Base-by-base conservation (phyloP, 2,888 invertebrate genomes). In the Gandaritis pyraliata region DNA sequence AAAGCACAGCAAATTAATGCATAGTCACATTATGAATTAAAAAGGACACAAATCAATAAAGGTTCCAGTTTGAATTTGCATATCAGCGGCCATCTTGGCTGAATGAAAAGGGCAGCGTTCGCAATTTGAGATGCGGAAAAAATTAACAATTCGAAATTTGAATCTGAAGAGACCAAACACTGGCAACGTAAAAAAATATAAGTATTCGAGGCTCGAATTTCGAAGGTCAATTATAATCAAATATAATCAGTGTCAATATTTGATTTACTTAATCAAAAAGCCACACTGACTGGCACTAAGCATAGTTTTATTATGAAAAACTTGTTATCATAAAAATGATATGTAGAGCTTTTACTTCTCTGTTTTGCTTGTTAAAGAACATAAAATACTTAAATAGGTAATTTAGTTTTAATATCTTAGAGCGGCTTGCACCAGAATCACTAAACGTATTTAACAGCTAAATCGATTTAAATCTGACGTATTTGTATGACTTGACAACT, bases 41-140 rank as follows among this genome's bases (percentile, higher is more conserved):
- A 69, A 70, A 61, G 65, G 64, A 65, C 63, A 59, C 59, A 65
- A 66, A 68, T 70, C 70, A 64, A 70, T 70, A 69, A 65, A 69
- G 13, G 47, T 18, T 58, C 23, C 51, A 64, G 52, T 50, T 41
- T 67, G 60, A 66, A 59, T 63, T 72, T 69, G 70, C 70, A 72
- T 72, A 70, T 70, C 72, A 47, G 58, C 62, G 45, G 67, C 69
- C 69, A 72, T 72, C 69, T 72, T 68, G 61, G 49, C 15, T 53
- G 60, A 60, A 65, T 65, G 63, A 66, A 70, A 68, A 64, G 68
- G 64, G 62, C 68, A 65, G 57, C 65, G 59, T 51, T 38, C 61
- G 70, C 58, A 66, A 70, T 65, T 48, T 52, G 70, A 70, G 66
- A 68, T 50, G 70, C 65, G 68, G 65, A 66, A 66, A 68, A 70